Evolutionary conservation across 2,888 invertebrate genomes (phyloP), one percentile per base, ranked within the genome.

Genomic region (Macaria notata): DNA sequence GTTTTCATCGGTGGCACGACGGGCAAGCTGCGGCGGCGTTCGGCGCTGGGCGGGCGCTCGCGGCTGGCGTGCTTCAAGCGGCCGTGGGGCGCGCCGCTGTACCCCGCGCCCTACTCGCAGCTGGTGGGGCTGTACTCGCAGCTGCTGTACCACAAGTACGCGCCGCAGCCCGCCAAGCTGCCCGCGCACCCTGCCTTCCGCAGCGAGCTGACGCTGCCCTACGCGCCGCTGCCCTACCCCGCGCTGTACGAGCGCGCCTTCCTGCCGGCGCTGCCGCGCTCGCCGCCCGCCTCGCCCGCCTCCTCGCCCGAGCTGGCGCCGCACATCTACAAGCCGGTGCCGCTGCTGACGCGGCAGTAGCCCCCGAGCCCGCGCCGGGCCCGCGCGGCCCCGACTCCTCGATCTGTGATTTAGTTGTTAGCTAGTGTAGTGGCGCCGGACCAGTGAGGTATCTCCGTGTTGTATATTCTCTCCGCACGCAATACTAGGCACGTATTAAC

Each of bases 1-100:
- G 99, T 99, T 41, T 99, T 99, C 84, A 99, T 99, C 78, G 99
- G 99, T 0, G 98, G 98, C 3, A 98, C 98, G 0, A 99, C 99
- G 0, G 99, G 99, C 1, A 99, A 86, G 87, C 92, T 99, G 30
- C 93, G 99, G 0, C 92, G 99, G 41, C 93, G 98, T 51, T 97
- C 98, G 0, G 98, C 98, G 0, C 96, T 97, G 0, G 97, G 96
- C 9, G 97, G 98, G 3, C 92, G 98, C 45, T 96, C 96, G 1
- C 93, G 98, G 0, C 89, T 98, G 19, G 98, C 98, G 0, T 98
- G 98, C 44, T 97, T 98, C 85, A 98, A 97, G 86, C 92, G 97
- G 56, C 93, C 95, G 3, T 87, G 94, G 46, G 92, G 95, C 62
- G 94, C 95, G 0, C 87, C 0, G 93, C 94, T 93, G 9, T 93